Evolutionary conservation across 1,140 invertebrate genomes (phyloP).

Genomic region (Colletes latitarsis): DNA sequence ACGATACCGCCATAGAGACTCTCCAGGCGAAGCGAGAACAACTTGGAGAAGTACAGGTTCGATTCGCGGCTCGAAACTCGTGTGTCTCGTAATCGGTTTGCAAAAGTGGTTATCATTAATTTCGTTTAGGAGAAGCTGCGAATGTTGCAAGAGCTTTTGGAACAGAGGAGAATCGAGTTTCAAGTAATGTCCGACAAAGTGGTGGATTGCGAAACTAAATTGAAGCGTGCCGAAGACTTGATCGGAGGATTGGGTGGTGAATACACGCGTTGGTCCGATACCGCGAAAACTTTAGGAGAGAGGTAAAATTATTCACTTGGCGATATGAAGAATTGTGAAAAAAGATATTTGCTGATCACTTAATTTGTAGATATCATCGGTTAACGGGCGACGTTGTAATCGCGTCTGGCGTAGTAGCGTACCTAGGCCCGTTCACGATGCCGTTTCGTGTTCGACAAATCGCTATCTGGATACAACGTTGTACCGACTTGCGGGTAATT

Average conservation of each 20-base stretch:
- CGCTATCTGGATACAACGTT: constrained; percentile 87
- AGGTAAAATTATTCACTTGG: too few relatives aligned
- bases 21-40: constrained; percentile 89
- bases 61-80: background rate
- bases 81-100: too few relatives aligned
- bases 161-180: constrained; percentile 80
- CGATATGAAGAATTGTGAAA: too few relatives aligned
- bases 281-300: constrained; percentile 88
- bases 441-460: constrained; percentile 88
- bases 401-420: constrained; percentile 93
- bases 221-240: constrained; percentile 95
- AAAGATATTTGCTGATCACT: too few relatives aligned
- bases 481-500: constrained; percentile 86
- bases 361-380: constrained; percentile 80
- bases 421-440: constrained; percentile 94
- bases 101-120: too few relatives aligned
- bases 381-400: constrained; percentile 91
- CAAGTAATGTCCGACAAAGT: constrained; percentile 91
- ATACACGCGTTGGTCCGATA: constrained; percentile 90
- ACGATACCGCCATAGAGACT: constrained; percentile 85
- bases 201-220: constrained; percentile 92
- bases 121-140: constrained; percentile 67
- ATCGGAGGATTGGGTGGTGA: constrained; percentile 93
- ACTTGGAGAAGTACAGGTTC: constrained; percentile 83
- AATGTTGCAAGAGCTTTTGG: constrained; percentile 84